Percentiles rank a stretch among this genome's conserved stretches.
Conservation (phyloP, 2,888 invertebrate species). For the Copidosoma aretas region DNA sequence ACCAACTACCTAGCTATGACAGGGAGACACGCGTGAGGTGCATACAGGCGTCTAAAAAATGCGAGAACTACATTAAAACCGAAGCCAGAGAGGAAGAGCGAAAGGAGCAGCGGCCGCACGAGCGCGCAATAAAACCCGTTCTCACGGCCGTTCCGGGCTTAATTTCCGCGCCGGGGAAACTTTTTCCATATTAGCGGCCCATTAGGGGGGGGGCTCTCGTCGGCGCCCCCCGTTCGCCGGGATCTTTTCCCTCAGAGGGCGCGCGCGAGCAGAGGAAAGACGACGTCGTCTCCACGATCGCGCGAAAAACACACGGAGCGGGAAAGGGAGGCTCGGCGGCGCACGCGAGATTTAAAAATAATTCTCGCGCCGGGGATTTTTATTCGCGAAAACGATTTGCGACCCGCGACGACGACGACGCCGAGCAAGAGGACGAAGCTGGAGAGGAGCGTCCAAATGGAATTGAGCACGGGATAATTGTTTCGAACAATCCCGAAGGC, state of each 20-base stretch:
- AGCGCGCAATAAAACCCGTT: slow-evolving; percentile 39
- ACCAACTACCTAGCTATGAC: no score
- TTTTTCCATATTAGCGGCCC: slow-evolving; percentile 41
- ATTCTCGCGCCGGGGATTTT: slow-evolving; percentile 52
- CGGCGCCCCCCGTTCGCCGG: neutral
- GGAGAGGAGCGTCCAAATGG: slow-evolving; percentile 51
- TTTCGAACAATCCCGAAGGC: slow-evolving; percentile 60
- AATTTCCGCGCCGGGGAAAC: slow-evolving; percentile 34
- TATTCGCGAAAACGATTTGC: slow-evolving; percentile 57
- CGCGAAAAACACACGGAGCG: neutral
- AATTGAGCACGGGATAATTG: slow-evolving; percentile 62
- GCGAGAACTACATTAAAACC: neutral
- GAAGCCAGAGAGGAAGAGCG: neutral
- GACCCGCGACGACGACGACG: slow-evolving; percentile 32
- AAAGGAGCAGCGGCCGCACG: slow-evolving; percentile 33
- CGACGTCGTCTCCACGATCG: neutral
- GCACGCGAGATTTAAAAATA: slow-evolving; percentile 52
- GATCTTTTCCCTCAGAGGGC: neutral
- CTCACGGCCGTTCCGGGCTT: slow-evolving; percentile 29
- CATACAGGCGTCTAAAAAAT: neutral
- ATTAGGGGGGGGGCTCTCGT: slow-evolving; percentile 37
- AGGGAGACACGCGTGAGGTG: no score
- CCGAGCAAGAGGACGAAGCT: slow-evolving; percentile 23
- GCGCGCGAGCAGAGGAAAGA: no score
- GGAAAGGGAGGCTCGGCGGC: slow-evolving; percentile 1